Evolutionary conservation across 2,888 invertebrate genomes (phyloP).

Genomic region (Alviniconcha strummeri): DNA sequence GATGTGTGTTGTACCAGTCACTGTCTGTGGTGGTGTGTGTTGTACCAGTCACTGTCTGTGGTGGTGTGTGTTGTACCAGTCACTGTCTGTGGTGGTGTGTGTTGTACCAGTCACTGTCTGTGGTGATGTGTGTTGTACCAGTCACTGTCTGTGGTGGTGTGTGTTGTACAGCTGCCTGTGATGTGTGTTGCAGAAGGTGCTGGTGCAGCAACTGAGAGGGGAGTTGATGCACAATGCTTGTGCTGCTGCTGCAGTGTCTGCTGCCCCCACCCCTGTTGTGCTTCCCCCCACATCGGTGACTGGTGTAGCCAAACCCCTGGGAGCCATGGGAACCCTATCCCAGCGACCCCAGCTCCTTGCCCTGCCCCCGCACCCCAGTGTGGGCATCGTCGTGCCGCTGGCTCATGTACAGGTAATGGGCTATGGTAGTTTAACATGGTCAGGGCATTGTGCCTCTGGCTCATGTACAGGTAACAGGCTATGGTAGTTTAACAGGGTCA

Average conservation of each 20-base stretch:
- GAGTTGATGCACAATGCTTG: constrained; percentile 23
- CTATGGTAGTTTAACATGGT: too few species aligned
- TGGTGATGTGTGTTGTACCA: too few species aligned
- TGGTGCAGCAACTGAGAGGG: constrained; percentile 20
- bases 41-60: too few species aligned
- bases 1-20: too few species aligned
- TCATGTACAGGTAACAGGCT: too few species aligned
- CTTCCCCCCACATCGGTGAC: constrained; percentile 21
- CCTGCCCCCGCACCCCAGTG: constrained; percentile 27
- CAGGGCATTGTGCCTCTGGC: too few species aligned
- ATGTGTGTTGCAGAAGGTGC: constrained; percentile 22
- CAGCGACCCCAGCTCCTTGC: constrained; percentile 24
- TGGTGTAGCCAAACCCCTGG: background rate
- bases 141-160: too few species aligned
- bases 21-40: too few species aligned
- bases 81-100: too few species aligned
- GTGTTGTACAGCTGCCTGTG: background rate
- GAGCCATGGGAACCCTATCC: constrained; percentile 2
- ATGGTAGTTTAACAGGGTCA: too few species aligned
- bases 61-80: too few species aligned
- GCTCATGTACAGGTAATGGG: constrained; percentile 40
- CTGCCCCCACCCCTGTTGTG: constrained; percentile 25
- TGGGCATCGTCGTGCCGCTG: constrained; percentile 41
- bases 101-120: too few species aligned
- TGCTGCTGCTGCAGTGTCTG: background rate